Conservation (phyloP, 2,888 invertebrate species). For the Crioceris asparagi region DNA sequence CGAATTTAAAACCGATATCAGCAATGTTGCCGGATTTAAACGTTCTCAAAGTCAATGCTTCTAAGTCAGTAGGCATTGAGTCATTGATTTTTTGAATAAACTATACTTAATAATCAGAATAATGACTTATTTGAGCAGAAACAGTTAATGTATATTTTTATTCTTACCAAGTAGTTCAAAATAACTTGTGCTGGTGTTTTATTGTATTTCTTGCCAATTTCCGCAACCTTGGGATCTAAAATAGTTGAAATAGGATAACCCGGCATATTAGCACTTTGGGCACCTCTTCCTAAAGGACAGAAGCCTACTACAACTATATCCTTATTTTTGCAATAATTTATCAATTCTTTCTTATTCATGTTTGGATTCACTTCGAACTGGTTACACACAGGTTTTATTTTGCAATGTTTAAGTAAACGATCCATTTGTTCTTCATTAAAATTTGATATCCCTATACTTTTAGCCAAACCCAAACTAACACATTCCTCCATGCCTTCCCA, state of each 20-base stretch:
- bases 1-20: too few relatives aligned
- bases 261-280: slow-evolving; percentile 31
- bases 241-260: slow-evolving; percentile 44
- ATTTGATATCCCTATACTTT: slow-evolving; percentile 69
- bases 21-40: too few relatives aligned
- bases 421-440: slow-evolving; percentile 62
- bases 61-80: too few relatives aligned
- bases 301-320: slow-evolving; percentile 59
- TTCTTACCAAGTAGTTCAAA: slow-evolving; percentile 53
- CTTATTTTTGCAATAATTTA: slow-evolving; percentile 53
- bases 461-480: slow-evolving; percentile 48
- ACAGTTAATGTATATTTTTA: too few relatives aligned
- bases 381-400: slow-evolving; percentile 50
- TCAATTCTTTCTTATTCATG: slow-evolving; percentile 57
- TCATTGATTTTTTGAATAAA: too few relatives aligned
- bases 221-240: slow-evolving; percentile 42
- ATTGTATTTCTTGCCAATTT: slow-evolving; percentile 48
- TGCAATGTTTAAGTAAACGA: slow-evolving; percentile 46
- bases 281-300: slow-evolving; percentile 60
- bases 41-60: too few relatives aligned
- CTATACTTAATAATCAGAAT: too few relatives aligned
- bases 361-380: slow-evolving; percentile 55
- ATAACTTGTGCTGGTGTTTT: slow-evolving; percentile 55
- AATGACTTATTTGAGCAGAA: too few relatives aligned
- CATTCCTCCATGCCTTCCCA: slow-evolving; percentile 68